A percentile compares a stretch with the other conserved stretches of the same genome.
phyloP scores from a whole-genome alignment of 2,888 invertebrate genomes.

The Euphydryas editha region DNA sequence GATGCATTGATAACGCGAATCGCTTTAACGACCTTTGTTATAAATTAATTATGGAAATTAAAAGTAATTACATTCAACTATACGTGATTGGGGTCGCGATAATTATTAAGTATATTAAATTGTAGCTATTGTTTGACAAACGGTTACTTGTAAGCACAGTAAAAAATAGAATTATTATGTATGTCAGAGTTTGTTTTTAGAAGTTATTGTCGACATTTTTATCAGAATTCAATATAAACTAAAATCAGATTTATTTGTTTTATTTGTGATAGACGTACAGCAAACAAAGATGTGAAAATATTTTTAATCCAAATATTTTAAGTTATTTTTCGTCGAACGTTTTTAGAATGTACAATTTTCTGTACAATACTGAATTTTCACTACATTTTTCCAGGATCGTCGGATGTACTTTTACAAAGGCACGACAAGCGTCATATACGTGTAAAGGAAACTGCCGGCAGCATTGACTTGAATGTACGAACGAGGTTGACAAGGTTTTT shows the following conservation, averaged over 20 bases:
- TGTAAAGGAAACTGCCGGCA: constrained; percentile 1
- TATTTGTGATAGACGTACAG: no score
- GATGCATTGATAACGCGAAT: constrained; percentile 8
- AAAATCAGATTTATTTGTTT: no score
- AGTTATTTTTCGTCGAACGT: neutral
- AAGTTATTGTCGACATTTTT: no score
- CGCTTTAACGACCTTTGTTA: constrained; percentile 10
- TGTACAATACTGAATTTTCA: neutral
- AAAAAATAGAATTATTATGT: neutral
- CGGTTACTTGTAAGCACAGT: neutral
- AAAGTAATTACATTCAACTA: constrained; percentile 16
- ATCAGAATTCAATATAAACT: no score
- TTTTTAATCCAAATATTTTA: no score
- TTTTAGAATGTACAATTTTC: neutral
- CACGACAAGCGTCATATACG: neutral
- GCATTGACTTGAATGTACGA: neutral
- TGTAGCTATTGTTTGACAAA: constrained; percentile 2
- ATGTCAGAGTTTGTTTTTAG: neutral
- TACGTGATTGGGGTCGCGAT: constrained; percentile 8
- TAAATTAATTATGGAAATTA: constrained; percentile 25
- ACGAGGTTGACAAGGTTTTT: neutral
- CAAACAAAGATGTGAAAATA: no score
- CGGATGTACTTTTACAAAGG: neutral
- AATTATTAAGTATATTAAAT: constrained; percentile 3
- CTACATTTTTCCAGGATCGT: neutral